Base-by-base conservation (phyloP, 2,113 vertebrate species). In the Arenaria interpres region DNA sequence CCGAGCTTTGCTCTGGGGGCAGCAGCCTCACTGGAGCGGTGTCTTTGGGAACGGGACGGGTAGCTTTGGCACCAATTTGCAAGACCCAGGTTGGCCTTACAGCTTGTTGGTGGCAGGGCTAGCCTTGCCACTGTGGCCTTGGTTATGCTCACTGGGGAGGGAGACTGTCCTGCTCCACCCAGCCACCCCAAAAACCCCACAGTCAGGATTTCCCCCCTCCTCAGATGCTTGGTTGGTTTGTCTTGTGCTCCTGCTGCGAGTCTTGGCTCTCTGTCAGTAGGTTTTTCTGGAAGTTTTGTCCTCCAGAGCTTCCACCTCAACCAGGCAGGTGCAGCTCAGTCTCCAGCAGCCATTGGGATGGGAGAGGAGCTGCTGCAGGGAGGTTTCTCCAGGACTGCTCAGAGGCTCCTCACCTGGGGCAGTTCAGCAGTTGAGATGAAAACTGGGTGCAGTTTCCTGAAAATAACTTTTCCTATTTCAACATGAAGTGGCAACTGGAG, bases 391-490 rank as follows among this genome's bases (percentile, higher is more conserved):
- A 11, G 84, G 39, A 12, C 32, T 62, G 45, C 62, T 60, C 20
- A 22, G 76, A 63, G 28, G 12, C 35, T 57, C 25, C 73, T 89
- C 66, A 82, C 71, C 54, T 66, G 66, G 74, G 69, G 69, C 92
- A 69, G 62, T 87, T 81, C 0, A 82, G 67, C 95, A 92, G 89
- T 95, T 95, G 81, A 94, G 73, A 50, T 92, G 92, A 93, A 89
- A 95, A 91, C 54, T 82, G 91, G 95, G 91, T 45, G 91, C 80
- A 97, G 95, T 63, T 97, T 97, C 94, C 92, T 95, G 94, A 91
- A 88, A 93, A 59, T 10, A 92, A 16, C 73, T 95, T 82, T 66
- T 66, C 15, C 0, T 82, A 95, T 95, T 96, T 95, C 96, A 80
- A 77, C 73, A 82, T 25, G 66, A 94, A 79, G 57, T 20, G 22